Percentiles rank a stretch among this genome's conserved stretches.
Conservation (phyloP, 2,113 vertebrate genomes). For the Toxostoma redivivum region DNA sequence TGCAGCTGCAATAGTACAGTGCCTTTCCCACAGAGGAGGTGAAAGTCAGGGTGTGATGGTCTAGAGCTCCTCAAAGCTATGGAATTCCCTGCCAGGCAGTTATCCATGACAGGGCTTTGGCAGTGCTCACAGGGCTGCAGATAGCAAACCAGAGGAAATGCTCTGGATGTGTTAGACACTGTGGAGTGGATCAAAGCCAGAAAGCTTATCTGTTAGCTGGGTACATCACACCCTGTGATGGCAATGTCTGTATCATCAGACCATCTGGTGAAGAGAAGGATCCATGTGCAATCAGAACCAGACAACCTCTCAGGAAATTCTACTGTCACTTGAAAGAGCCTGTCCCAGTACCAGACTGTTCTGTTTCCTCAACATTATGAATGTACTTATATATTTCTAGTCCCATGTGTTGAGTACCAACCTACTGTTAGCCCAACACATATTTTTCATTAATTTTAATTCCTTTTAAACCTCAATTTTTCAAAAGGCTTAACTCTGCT, state of each 20-base stretch:
- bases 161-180: not conserved
- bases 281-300: fast-evolving
- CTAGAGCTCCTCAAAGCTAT: not conserved
- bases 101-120: not conserved
- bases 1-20: not conserved
- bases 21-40: not conserved
- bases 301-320: not conserved
- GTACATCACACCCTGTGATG: not conserved
- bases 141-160: not conserved
- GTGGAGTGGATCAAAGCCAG: not conserved
- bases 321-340: not conserved
- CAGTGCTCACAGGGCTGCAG: fast-evolving
- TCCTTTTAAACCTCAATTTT: not conserved
- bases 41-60: not conserved
- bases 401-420: not conserved
- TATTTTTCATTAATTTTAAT: not conserved
- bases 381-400: not conserved
- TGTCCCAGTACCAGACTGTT: not conserved
- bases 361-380: not conserved
- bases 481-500: not conserved
- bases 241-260: not conserved
- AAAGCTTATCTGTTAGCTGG: not conserved
- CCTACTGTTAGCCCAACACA: not conserved
- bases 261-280: not conserved
- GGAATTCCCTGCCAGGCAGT: not conserved